Base-by-base conservation (phyloP, 2,113 vertebrate species). In the Myotis lucifugus region DNA sequence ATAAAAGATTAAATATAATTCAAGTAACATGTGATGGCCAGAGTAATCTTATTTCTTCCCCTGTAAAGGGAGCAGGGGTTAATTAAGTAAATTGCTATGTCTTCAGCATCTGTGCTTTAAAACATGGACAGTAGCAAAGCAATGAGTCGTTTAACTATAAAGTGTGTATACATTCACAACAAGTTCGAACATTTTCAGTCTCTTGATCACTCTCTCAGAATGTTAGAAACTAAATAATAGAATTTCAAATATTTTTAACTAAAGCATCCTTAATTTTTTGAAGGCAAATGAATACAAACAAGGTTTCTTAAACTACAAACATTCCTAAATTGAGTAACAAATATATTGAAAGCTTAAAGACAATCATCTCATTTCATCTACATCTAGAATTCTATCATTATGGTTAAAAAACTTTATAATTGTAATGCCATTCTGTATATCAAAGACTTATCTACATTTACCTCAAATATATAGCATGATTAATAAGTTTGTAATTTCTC, bases 341-440 rank as follows among this genome's bases (percentile, higher is more conserved):
- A 66, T 48, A 34, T 82, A 90, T 74, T 96, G 86, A 97, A 97
- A 98, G 42, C 74, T 97, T 98, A 96, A 98, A 96, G 88, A 96
- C 96, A 95, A 90, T 96, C 91, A 97, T 96, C 97, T 97, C 83
- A 96, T 32, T 77, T 78, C 94, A 89, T 95, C 87, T 96, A 92
- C 76, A 96, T 94, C 52, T 88, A 91, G 93, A 94, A 76, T 40
- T 95, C 59, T 79, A 95, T 88, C 87, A 96, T 90, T 94, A 94
- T 79, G 32, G 76, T 92, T 98, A 97, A 97, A 94, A 96, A 78
- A 96, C 93, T 96, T 97, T 95, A 95, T 95, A 77, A 95, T 97
- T 97, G 97, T 97, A 95, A 97, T 97, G 66, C 78, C 93, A 81
- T 89, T 78, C 82, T 91, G 84, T 95, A 85, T 86, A 96, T 96